Conservation (phyloP, 2,113 vertebrate genomes). For the Cranoglanis bouderius region DNA sequence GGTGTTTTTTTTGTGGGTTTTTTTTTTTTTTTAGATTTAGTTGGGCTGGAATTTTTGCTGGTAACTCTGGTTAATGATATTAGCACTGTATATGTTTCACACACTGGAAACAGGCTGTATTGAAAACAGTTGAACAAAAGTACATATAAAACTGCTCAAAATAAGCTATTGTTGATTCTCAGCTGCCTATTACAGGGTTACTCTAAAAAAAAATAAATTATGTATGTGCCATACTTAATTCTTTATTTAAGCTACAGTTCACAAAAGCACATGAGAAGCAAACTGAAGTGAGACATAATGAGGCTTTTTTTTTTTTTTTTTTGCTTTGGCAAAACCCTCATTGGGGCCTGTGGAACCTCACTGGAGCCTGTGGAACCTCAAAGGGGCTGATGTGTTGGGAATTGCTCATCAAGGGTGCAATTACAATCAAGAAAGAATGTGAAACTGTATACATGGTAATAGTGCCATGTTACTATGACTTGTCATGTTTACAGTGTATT, state of each 20-base stretch:
- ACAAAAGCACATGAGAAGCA: background rate
- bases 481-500: background rate
- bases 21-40: background rate
- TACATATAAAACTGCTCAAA: background rate
- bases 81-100: background rate
- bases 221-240: background rate
- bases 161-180: background rate
- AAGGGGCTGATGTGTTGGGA: background rate
- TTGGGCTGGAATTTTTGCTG: background rate
- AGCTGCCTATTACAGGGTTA: background rate
- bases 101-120: background rate
- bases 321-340: no score
- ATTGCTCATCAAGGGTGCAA: background rate
- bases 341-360: background rate
- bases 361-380: background rate
- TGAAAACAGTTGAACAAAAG: background rate
- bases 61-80: background rate
- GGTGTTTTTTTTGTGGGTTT: background rate
- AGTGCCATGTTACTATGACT: background rate
- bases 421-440: background rate
- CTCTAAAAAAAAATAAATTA: background rate
- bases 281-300: background rate
- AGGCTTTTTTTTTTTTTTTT: background rate
- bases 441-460: background rate
- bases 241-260: background rate